These are phyloP conservation scores for Maccullochella peelii DNA, from an alignment of 2,113 vertebrate species.

Conservation along the genomic window DNA sequence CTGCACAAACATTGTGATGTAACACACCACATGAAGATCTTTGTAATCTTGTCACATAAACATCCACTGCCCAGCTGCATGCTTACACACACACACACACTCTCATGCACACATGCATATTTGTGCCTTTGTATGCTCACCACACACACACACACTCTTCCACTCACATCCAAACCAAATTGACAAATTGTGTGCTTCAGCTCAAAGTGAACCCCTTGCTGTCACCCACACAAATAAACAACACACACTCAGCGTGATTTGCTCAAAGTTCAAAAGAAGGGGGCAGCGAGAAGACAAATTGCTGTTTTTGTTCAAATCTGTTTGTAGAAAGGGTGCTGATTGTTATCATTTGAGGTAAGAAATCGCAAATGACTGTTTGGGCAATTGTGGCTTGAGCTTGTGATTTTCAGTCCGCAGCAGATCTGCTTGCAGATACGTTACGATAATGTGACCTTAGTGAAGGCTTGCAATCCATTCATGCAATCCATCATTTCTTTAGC, in stretches of 20 bases:
- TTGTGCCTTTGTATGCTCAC: background rate
- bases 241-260: constrained; percentile 17
- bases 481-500: constrained; percentile 30
- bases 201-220: constrained; percentile 32
- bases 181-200: constrained; percentile 37
- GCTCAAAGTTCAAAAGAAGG: constrained; percentile 26
- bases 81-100: background rate
- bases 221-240: constrained; percentile 36
- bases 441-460: constrained; percentile 28
- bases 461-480: constrained; percentile 25
- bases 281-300: constrained; percentile 20
- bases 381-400: background rate
- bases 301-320: constrained; percentile 18
- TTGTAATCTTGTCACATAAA: constrained; percentile 36
- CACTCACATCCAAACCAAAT: constrained; percentile 18
- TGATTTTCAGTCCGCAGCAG: constrained; percentile 19
- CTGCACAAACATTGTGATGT: constrained; percentile 31
- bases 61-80: background rate
- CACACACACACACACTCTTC: background rate
- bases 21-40: constrained; percentile 36
- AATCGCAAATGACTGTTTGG: constrained; percentile 9
- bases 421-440: constrained; percentile 14
- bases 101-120: background rate
- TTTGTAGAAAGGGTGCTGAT: constrained; percentile 7
- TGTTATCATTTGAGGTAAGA: constrained; percentile 13